These are phyloP conservation scores for Phragmatobia fuliginosa DNA, from an alignment of 2,888 invertebrate species.

Conservation along the genomic window DNA sequence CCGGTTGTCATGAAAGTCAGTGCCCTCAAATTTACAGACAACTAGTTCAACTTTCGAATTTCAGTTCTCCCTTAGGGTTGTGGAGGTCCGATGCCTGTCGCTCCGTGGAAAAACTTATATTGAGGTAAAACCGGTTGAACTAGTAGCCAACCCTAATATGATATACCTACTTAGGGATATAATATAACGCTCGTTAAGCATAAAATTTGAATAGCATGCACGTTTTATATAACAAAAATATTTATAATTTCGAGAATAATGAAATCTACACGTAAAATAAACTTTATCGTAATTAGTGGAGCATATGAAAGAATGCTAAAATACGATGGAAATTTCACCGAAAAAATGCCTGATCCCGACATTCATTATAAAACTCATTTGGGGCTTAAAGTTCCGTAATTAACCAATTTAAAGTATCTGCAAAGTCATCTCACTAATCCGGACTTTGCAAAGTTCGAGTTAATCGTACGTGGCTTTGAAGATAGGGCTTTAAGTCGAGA, in stretches of 20 bases:
- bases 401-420: slow-evolving; percentile 32
- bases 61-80: too few species aligned
- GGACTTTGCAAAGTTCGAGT: slow-evolving; percentile 20
- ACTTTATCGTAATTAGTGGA: background rate
- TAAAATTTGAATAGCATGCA: too few species aligned
- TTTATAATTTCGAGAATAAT: background rate
- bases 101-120: too few species aligned
- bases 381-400: slow-evolving; percentile 28
- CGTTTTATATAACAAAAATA: background rate
- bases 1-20: too few species aligned
- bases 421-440: slow-evolving; percentile 29
- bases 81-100: too few species aligned
- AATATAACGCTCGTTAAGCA: background rate
- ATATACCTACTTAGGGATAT: too few species aligned
- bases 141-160: too few species aligned
- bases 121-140: too few species aligned
- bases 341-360: slow-evolving; percentile 18
- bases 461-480: slow-evolving; percentile 26
- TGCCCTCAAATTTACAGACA: too few species aligned
- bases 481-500: slow-evolving; percentile 21
- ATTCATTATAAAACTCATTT: slow-evolving; percentile 34
- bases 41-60: too few species aligned
- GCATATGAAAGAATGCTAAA: background rate
- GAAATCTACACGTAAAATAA: background rate
- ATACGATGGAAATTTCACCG: background rate